A percentile compares a stretch with the other conserved stretches of the same genome.
phyloP scores from a whole-genome alignment of 92 coral and sea anemone species.

The Phenganax stokvisi region DNA sequence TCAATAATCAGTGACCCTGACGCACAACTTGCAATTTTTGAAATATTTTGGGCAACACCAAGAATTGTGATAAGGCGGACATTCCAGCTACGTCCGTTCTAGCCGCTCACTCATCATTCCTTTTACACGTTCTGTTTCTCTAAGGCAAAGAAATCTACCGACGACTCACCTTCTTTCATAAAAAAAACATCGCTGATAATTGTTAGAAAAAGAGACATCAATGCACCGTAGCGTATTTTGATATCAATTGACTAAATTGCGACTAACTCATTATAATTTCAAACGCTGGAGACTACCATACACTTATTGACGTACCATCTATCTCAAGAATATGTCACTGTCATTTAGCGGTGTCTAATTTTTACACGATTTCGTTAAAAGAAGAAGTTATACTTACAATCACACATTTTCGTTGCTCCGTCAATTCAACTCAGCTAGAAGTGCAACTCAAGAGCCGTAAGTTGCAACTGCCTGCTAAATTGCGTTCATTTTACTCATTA shows the following conservation, averaged over 20 bases:
- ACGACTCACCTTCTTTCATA: background rate
- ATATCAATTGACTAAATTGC: background rate
- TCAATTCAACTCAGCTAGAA: too few relatives aligned
- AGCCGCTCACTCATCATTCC: constrained; percentile 24
- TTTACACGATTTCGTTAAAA: too few relatives aligned
- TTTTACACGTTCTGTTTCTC: background rate
- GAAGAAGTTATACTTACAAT: too few relatives aligned
- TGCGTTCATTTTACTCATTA: too few relatives aligned
- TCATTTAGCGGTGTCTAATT: too few relatives aligned
- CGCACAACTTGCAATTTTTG: constrained; percentile 13
- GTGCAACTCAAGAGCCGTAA: too few relatives aligned
- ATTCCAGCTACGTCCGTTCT: constrained; percentile 11
- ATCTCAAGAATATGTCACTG: too few relatives aligned
- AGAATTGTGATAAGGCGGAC: constrained; percentile 18
- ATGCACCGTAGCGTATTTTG: constrained; percentile 1
- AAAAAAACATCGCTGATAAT: background rate
- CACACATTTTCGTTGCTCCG: too few relatives aligned
- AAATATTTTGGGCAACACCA: constrained; percentile 13
- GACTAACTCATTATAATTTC: background rate
- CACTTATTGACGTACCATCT: too few relatives aligned
- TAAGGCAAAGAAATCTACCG: background rate
- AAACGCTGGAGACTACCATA: background rate
- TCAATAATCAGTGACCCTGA: constrained; percentile 7
- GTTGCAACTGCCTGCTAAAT: too few relatives aligned
- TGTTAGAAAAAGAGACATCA: background rate